phyloP scores from a whole-genome alignment of 1,140 invertebrate species.

The Lamellibrachia luymesi region DNA sequence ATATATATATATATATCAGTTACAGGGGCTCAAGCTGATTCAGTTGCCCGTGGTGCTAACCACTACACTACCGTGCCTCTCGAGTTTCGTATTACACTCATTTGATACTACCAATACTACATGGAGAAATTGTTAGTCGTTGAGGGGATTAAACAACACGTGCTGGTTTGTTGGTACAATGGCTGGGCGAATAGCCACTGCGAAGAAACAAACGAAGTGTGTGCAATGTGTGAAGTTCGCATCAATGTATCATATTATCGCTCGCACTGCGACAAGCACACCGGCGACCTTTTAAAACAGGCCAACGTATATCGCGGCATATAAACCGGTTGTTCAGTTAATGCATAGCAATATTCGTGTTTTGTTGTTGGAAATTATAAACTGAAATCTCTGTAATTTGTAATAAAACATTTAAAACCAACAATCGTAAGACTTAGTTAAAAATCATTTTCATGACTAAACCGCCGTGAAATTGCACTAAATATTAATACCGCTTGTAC shows the following conservation, averaged over 20 bases:
- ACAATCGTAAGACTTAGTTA: neutral
- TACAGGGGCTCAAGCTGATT: too few species aligned
- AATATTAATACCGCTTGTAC: neutral
- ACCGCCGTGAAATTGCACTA: neutral
- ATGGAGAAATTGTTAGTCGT: too few species aligned
- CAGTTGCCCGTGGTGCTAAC: too few species aligned
- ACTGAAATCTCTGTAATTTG: neutral
- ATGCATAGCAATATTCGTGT: neutral
- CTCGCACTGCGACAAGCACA: neutral
- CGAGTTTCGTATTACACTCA: too few species aligned
- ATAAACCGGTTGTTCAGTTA: neutral
- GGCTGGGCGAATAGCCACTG: too few species aligned
- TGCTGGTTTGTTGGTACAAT: too few species aligned
- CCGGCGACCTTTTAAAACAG: neutral
- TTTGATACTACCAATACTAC: too few species aligned
- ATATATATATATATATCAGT: too few species aligned
- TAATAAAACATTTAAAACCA: neutral
- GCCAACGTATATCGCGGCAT: neutral
- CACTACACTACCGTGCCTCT: too few species aligned
- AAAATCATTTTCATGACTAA: neutral
- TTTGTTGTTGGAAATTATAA: neutral
- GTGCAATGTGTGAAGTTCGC: neutral
- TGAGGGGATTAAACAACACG: too few species aligned
- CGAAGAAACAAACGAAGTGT: too few species aligned
- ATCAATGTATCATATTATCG: neutral